These are phyloP conservation scores for Asteroscopus sphinx DNA, from an alignment of 2,888 invertebrate genomes.

Conservation along the genomic window DNA sequence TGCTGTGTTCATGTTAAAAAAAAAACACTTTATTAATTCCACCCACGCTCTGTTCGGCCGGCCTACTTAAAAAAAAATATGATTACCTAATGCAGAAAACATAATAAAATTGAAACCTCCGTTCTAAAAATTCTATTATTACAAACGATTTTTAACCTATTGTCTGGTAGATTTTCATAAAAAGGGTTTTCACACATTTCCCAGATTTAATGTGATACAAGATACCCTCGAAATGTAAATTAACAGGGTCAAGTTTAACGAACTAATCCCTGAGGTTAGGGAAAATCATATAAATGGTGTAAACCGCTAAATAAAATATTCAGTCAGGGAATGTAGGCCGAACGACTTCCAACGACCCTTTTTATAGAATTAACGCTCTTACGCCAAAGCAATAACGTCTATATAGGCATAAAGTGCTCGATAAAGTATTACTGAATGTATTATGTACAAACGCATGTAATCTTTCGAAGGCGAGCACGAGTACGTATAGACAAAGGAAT, in stretches of 20 bases:
- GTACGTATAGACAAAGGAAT: constrained; percentile 56
- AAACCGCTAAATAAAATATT: constrained; percentile 53
- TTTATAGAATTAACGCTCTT: constrained; percentile 33
- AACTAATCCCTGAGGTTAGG: constrained; percentile 33
- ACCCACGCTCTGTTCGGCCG: too few species aligned
- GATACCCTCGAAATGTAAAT: constrained; percentile 16
- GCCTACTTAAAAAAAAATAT: not conserved
- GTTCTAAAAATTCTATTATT: not conserved
- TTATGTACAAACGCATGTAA: constrained; percentile 44
- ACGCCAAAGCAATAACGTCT: constrained; percentile 18
- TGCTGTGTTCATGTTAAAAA: too few species aligned
- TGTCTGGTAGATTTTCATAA: not conserved
- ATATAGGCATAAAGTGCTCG: constrained; percentile 15
- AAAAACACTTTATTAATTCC: too few species aligned
- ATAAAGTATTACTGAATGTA: constrained; percentile 25
- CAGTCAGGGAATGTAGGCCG: constrained; percentile 13
- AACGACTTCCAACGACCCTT: constrained; percentile 6
- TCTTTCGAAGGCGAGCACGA: constrained; percentile 27
- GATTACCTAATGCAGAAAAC: not conserved
- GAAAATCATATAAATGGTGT: constrained; percentile 50
- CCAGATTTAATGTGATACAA: constrained; percentile 5
- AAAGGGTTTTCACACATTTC: constrained; percentile 7
- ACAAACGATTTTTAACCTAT: not conserved
- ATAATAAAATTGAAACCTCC: constrained; percentile 1
- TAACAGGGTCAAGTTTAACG: constrained; percentile 32